phyloP scores from a whole-genome alignment of 2,113 vertebrate genomes.

The Vidua macroura region DNA sequence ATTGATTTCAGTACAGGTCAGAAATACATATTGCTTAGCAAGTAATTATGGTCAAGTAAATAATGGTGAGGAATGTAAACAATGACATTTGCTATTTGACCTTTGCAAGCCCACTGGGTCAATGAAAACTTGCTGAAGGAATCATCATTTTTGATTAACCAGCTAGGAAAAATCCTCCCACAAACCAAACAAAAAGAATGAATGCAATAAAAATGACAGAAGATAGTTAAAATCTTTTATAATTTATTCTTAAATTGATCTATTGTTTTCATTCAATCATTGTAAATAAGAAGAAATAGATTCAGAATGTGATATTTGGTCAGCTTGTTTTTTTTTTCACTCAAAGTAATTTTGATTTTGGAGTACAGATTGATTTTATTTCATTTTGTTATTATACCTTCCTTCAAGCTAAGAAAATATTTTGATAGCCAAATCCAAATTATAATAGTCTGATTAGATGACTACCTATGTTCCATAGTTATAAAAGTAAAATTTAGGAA shows the following conservation, averaged over 20 bases:
- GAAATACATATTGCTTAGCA: neutral
- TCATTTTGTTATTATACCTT: neutral
- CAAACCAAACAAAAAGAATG: neutral
- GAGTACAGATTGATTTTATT: neutral
- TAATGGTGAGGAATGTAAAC: conserved; percentile 11
- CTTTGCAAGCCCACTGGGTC: neutral
- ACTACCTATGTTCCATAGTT: neutral
- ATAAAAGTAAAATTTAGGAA: neutral
- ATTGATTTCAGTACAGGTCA: neutral
- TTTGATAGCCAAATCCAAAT: neutral
- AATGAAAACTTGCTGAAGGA: neutral
- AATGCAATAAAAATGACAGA: neutral
- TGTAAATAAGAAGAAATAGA: neutral
- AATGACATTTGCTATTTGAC: conserved; percentile 30
- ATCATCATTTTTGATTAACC: neutral
- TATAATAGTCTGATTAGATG: neutral
- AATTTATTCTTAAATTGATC: neutral
- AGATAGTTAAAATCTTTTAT: neutral
- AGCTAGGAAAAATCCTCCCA: neutral
- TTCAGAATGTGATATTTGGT: neutral
- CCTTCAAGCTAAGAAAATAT: neutral
- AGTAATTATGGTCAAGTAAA: conserved; percentile 18
- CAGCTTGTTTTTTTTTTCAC: accelerated
- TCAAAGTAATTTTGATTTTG: neutral
- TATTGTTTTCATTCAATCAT: neutral